Percentiles rank a stretch among this genome's conserved stretches.
These are phyloP conservation scores for Pseudomugil gertrudae DNA, from an alignment of 2,797 vertebrate species.

Conservation along the genomic window DNA sequence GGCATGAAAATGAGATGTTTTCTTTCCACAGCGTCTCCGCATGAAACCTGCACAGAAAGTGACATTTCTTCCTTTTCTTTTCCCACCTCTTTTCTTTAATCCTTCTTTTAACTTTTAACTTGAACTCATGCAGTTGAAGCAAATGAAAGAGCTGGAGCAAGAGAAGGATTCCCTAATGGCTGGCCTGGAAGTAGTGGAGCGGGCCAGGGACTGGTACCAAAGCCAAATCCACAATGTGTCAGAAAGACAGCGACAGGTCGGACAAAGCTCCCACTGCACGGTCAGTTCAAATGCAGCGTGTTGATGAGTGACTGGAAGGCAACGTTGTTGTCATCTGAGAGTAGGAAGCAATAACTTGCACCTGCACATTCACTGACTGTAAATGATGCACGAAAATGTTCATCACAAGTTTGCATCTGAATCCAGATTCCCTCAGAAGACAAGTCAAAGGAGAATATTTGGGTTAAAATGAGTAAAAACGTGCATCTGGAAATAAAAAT, in stretches of 20 bases:
- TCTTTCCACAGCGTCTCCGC: background rate
- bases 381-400: background rate
- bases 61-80: background rate
- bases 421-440: no score
- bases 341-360: background rate
- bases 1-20: constrained; percentile 6
- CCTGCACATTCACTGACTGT: background rate
- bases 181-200: constrained; percentile 91
- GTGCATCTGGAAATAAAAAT: background rate
- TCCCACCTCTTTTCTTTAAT: background rate
- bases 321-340: background rate
- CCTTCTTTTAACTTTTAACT: constrained; percentile 11
- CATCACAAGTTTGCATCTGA: no score
- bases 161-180: constrained; percentile 92
- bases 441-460: no score
- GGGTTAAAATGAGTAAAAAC: background rate
- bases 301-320: background rate
- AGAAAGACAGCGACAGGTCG: constrained; percentile 87
- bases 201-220: constrained; percentile 90
- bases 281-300: constrained; percentile 64
- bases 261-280: constrained; percentile 76
- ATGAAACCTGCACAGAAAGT: constrained; percentile 4
- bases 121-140: constrained; percentile 84
- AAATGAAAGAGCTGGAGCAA: constrained; percentile 94
- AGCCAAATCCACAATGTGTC: constrained; percentile 90